Evolutionary conservation across 2,113 vertebrate genomes (phyloP).

Genomic region (Scytalopus superciliaris): DNA sequence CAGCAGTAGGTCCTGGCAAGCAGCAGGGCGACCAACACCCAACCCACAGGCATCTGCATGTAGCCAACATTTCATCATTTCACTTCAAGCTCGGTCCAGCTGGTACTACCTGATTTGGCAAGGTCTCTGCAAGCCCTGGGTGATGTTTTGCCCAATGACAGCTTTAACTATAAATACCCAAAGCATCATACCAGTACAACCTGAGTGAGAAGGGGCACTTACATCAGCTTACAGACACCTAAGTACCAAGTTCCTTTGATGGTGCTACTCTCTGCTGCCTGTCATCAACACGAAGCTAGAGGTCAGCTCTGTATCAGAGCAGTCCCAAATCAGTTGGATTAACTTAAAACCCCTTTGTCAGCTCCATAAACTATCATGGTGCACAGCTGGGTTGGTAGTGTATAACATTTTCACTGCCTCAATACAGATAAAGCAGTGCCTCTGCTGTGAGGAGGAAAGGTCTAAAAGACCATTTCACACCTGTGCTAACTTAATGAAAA

Average conservation of each 20-base stretch:
- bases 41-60: not conserved
- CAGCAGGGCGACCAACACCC: not conserved
- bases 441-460: not conserved
- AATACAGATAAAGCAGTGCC: not conserved
- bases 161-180: not conserved
- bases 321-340: conserved; percentile 10
- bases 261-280: not conserved
- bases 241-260: not conserved
- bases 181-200: not conserved
- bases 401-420: not conserved
- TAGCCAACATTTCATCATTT: not conserved
- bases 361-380: not conserved
- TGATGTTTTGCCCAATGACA: not conserved
- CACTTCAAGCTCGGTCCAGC: not conserved
- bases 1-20: not conserved
- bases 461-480: not conserved
- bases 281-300: not conserved
- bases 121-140: not conserved
- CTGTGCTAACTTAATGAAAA: not conserved
- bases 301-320: not conserved
- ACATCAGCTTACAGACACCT: not conserved
- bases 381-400: not conserved
- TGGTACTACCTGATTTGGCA: not conserved
- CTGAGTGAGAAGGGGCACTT: not conserved
- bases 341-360: conserved; percentile 7